Base-by-base conservation (phyloP, 1,140 invertebrate genomes). In the Trachymyrmex septentrionalis region DNA sequence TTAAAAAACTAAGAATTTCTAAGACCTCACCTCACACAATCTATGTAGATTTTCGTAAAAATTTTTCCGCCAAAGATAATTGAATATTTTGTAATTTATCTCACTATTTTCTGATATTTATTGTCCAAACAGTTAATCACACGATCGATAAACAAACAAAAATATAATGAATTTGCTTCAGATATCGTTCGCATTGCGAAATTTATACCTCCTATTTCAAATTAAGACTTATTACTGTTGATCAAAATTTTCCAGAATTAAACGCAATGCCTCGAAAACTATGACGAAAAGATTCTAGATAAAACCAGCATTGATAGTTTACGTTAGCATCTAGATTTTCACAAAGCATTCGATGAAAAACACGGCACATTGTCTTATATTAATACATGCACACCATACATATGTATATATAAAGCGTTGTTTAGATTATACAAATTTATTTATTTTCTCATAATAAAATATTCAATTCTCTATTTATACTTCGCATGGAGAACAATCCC, bases 381-480 rank as follows among this genome's bases (percentile, higher is more conserved):
- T 88, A 86, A 87, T 91, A 87, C 89, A 87, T 91, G 87, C 77
- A 87, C 77, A 92, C 87, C 90, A 48, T 63, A 77, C 86, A 91
- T 88, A 88, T 86, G 87, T 89, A 55, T 67, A 80, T 89, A 91
- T 87, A 88, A 92, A 93, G 92, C 87, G 86, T 88, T 84, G 80
- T 80, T 86, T 34, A 72, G 89, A 84, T 90, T 92, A 88, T 87
- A 91, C 85, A 91, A 85, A 86, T 92, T 90, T 77, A 90, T 61
- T 91, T 88, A 44, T 44, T 78, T 88, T 78, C 48, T 90, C 90
- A 91, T 94, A 95, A 88, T 94, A 95, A 95, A 95, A 95, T 95
- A 95, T 94, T 88, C 89, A 87, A 92, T 93, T 93, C 77, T 92
- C 38, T 92, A 88, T 93, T 59, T 84, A 93, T 73, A 93, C 85